Evolutionary conservation across 2,113 vertebrate genomes (phyloP).

Genomic region (Albula goreensis): DNA sequence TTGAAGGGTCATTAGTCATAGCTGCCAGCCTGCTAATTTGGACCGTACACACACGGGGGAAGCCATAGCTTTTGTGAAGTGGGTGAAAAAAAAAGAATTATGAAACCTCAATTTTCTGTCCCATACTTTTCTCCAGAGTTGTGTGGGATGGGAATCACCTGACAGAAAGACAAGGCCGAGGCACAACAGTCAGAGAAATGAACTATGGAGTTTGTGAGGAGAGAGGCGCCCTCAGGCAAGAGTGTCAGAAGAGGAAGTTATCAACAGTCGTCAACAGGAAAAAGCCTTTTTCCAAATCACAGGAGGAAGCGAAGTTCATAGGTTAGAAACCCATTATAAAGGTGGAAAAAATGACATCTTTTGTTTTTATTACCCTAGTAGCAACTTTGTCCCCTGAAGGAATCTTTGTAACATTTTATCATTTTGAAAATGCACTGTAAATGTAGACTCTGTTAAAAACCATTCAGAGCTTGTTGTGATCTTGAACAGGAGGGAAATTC

Average conservation of each 20-base stretch:
- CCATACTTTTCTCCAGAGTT: neutral
- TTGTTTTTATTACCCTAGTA: no score
- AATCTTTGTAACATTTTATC: neutral
- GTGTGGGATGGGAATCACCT: neutral
- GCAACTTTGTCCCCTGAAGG: neutral
- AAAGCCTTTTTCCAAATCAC: neutral
- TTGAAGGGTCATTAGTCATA: slow-evolving; percentile 6
- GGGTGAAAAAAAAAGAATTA: neutral
- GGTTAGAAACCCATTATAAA: neutral
- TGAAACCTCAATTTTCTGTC: neutral
- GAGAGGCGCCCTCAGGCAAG: neutral
- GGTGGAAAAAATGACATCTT: neutral
- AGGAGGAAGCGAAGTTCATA: neutral
- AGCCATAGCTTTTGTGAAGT: neutral
- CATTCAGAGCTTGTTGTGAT: neutral
- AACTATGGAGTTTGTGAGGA: neutral
- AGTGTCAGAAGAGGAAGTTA: neutral
- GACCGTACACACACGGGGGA: neutral
- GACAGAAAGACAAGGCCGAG: neutral
- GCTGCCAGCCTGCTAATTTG: slow-evolving; percentile 2
- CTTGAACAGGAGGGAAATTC: neutral
- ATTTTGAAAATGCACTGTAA: neutral
- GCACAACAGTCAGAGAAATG: neutral
- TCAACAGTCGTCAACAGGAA: neutral
- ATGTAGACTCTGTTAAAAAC: neutral